Evolutionary conservation across 2,797 vertebrate genomes (phyloP).

Genomic region (Hippocampus kuda): DNA sequence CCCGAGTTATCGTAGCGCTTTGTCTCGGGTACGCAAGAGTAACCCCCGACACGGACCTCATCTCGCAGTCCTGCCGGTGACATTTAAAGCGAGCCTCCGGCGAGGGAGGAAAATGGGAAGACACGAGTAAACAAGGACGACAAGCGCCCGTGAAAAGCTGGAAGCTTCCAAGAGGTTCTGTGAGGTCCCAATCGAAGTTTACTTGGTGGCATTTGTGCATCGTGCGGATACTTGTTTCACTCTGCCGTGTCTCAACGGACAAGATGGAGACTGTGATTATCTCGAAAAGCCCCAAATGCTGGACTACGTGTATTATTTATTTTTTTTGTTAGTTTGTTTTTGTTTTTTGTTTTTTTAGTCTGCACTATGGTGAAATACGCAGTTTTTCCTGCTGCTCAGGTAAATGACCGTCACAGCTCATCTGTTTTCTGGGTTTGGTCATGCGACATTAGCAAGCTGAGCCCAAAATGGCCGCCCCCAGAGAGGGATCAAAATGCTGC

Average conservation of each 20-base stretch:
- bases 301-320: not conserved
- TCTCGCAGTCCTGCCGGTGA: constrained; percentile 45
- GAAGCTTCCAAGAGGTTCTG: constrained; percentile 29
- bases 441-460: no score
- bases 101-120: constrained; percentile 9
- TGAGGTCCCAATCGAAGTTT: constrained; percentile 19
- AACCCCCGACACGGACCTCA: constrained; percentile 52
- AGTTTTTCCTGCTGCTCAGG: no score
- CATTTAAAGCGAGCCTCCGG: constrained; percentile 50
- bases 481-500: no score
- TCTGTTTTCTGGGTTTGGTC: no score
- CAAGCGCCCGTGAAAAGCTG: constrained; percentile 17
- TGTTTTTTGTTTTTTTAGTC: not conserved
- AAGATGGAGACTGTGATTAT: not conserved
- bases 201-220: constrained; percentile 16
- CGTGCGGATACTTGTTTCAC: constrained; percentile 1
- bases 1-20: constrained; percentile 24
- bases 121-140: constrained; percentile 30
- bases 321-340: no score
- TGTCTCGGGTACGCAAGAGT: constrained; percentile 26
- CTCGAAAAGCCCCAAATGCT: not conserved
- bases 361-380: not conserved
- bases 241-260: not conserved
- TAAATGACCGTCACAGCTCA: no score
- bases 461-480: no score